These are phyloP conservation scores for Hemicentrotus pulcherrimus DNA, from an alignment of 35 echinoderm and acorn worm genomes.

Conservation along the genomic window DNA sequence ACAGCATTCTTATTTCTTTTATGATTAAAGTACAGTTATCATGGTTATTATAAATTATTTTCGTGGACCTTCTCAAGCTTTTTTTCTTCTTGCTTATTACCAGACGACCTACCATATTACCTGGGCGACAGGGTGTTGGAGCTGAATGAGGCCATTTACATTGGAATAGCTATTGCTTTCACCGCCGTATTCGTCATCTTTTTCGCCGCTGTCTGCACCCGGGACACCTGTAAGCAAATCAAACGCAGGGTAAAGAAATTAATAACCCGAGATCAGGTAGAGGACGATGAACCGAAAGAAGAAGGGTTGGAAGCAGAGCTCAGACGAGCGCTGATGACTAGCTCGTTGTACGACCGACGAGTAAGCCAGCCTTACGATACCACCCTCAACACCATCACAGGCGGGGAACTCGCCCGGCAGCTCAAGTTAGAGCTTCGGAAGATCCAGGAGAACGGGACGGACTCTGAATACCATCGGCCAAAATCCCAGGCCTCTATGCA, in stretches of 20 bases:
- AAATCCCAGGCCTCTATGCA: neutral
- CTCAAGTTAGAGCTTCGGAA: slow-evolving; percentile 7
- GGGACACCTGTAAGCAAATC: slow-evolving; percentile 18
- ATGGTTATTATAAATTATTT: too few species aligned
- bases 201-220: slow-evolving; percentile 10
- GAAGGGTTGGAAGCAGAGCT: slow-evolving; percentile 5
- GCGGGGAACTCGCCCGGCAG: slow-evolving; percentile 25
- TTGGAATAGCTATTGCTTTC: neutral
- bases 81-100: neutral
- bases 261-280: neutral
- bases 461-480: neutral
- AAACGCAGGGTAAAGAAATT: slow-evolving; percentile 21
- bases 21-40: too few species aligned
- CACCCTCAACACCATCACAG: slow-evolving; percentile 39
- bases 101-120: slow-evolving; percentile 21
- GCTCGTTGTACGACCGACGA: neutral
- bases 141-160: neutral
- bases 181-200: neutral
- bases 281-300: neutral
- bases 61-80: neutral
- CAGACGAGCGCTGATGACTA: slow-evolving; percentile 8
- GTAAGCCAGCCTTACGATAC: slow-evolving; percentile 38
- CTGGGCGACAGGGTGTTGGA: neutral
- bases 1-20: too few species aligned
- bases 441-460: neutral